Evolutionary conservation across 30 jellyfish, hydroid and myxozoan genomes (phyloP).

Genomic region (Chironex yamaguchii): DNA sequence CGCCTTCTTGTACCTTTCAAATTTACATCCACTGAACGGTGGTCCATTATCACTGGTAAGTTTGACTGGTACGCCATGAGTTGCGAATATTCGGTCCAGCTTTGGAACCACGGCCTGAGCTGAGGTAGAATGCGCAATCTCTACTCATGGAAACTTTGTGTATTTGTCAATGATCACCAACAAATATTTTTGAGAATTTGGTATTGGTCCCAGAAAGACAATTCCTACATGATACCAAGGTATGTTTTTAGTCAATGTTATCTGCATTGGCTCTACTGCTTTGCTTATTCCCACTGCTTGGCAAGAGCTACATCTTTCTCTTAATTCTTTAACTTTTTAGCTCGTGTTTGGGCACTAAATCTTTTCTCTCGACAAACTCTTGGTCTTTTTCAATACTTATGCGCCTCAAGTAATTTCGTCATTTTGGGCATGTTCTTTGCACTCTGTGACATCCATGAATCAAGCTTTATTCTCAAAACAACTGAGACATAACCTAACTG

Average conservation of each 20-base stretch:
- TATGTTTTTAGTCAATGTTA: constrained; percentile 35
- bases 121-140: constrained; percentile 65
- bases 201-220: constrained; percentile 74
- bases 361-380: constrained; percentile 40
- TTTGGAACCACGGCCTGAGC: constrained; percentile 54
- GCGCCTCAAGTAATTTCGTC: constrained; percentile 73
- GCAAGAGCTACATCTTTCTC: constrained; percentile 52
- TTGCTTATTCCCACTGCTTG: constrained; percentile 59
- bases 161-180: constrained; percentile 54
- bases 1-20: not conserved
- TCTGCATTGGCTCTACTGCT: constrained; percentile 42
- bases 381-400: constrained; percentile 70
- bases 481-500: too few relatives aligned
- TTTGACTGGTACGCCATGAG: constrained; percentile 67
- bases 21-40: constrained; percentile 21
- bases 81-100: constrained; percentile 54
- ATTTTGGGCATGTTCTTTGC: too few relatives aligned
- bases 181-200: constrained; percentile 53
- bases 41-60: constrained; percentile 58
- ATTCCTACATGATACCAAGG: constrained; percentile 68
- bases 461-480: too few relatives aligned
- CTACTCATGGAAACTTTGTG: constrained; percentile 69
- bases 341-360: constrained; percentile 67
- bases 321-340: constrained; percentile 15
- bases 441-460: too few relatives aligned